A percentile compares a stretch with the other conserved stretches of the same genome.
Conservation (phyloP, 1,140 invertebrate species). For the Drosophila leontia region DNA sequence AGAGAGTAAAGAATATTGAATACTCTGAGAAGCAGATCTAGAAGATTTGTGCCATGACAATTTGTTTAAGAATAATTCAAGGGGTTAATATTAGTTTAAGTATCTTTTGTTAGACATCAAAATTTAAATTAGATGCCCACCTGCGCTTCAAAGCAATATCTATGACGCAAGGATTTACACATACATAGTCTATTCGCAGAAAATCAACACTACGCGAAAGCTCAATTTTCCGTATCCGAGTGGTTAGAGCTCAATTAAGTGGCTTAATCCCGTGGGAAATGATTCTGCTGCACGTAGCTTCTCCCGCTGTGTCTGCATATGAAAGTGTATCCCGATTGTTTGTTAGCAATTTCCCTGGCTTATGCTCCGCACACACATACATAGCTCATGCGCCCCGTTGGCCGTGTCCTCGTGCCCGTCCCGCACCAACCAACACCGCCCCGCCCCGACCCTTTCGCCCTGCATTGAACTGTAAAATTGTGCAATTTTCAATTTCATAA, state of each 20-base stretch:
- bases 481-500: constrained; percentile 82
- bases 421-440: background rate
- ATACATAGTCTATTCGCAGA: background rate
- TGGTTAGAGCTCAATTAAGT: constrained; percentile 16
- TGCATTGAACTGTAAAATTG: constrained; percentile 80
- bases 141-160: background rate
- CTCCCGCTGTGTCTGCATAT: constrained; percentile 5
- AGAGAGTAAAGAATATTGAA: background rate
- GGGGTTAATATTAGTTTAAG: too few relatives aligned
- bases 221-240: constrained; percentile 17
- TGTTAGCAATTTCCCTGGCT: constrained; percentile 64
- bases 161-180: background rate
- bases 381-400: constrained; percentile 10
- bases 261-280: constrained; percentile 26
- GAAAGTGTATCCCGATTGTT: constrained; percentile 61
- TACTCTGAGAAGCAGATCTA: constrained; percentile 3
- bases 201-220: constrained; percentile 8
- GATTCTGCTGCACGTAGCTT: constrained; percentile 9
- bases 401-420: background rate
- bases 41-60: background rate
- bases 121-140: background rate
- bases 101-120: background rate
- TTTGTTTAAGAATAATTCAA: too few relatives aligned
- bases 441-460: constrained; percentile 32
- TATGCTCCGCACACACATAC: constrained; percentile 27